These are phyloP conservation scores for Hirtodrosophila duncani DNA, from an alignment of 2,888 invertebrate genomes.

Conservation along the genomic window DNA sequence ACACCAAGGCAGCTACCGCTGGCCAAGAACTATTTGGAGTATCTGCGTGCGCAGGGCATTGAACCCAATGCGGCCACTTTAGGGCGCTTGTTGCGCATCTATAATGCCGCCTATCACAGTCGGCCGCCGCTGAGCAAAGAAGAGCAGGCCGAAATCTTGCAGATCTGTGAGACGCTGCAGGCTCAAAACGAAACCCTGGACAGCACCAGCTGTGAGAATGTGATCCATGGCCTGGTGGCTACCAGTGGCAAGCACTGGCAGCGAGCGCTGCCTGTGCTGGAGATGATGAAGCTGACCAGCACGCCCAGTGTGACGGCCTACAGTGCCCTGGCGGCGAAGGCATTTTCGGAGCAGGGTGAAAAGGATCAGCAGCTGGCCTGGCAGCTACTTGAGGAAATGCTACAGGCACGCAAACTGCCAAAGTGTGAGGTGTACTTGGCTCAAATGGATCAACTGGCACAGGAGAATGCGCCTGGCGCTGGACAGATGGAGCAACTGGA, in stretches of 20 bases:
- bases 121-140: constrained; percentile 74
- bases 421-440: constrained; percentile 79
- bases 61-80: constrained; percentile 81
- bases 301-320: constrained; percentile 79
- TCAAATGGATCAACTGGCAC: constrained; percentile 80
- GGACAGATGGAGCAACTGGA: constrained; percentile 81
- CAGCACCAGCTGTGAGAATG: constrained; percentile 80
- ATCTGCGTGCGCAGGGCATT: constrained; percentile 79
- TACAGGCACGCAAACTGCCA: constrained; percentile 78
- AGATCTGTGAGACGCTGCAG: constrained; percentile 76
- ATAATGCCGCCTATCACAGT: constrained; percentile 76
- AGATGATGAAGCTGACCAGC: constrained; percentile 80
- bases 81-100: constrained; percentile 81
- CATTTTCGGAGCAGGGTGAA: constrained; percentile 78
- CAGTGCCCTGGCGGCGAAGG: constrained; percentile 80
- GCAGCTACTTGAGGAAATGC: constrained; percentile 81
- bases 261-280: constrained; percentile 81
- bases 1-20: constrained; percentile 78
- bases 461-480: constrained; percentile 72
- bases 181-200: constrained; percentile 82
- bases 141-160: constrained; percentile 81
- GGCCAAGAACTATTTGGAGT: constrained; percentile 81
- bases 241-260: constrained; percentile 85
- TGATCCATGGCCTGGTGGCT: constrained; percentile 82
- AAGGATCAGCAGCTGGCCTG: constrained; percentile 79